Conservation (phyloP, 2,888 invertebrate species). For the Eupithecia pulchellata region DNA sequence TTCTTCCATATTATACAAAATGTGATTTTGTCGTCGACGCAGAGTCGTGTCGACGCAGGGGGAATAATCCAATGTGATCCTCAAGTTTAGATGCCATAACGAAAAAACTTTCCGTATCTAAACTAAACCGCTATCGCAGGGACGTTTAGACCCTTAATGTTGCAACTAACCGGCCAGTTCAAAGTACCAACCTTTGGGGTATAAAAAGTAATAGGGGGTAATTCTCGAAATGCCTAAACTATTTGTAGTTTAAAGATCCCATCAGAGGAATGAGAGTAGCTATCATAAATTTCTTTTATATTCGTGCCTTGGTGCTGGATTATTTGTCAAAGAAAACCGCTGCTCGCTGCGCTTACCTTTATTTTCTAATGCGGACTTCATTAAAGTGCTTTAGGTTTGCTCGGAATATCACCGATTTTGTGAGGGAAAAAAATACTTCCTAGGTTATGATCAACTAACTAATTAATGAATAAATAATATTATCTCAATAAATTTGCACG, state of each 20-base stretch:
- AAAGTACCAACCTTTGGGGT: no score
- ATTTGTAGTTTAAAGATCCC: background rate
- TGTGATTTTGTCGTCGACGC: no score
- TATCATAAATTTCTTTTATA: background rate
- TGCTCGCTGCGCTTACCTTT: no score
- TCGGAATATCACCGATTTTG: background rate
- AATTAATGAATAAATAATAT: no score
- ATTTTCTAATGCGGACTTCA: no score
- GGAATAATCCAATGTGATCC: no score
- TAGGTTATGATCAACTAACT: no score
- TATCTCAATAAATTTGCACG: background rate
- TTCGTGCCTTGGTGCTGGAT: background rate
- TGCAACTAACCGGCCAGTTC: background rate
- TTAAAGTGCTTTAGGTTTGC: background rate
- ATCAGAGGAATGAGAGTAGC: background rate
- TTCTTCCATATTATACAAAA: background rate
- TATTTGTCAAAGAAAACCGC: background rate
- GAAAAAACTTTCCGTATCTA: background rate
- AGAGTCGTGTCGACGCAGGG: no score
- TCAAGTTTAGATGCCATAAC: background rate
- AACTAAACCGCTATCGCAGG: background rate
- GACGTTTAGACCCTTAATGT: background rate
- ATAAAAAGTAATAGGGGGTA: conserved; percentile 7
- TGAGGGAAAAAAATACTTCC: background rate
- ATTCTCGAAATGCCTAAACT: background rate